Evolutionary conservation across 2,888 invertebrate genomes (phyloP), one percentile per base, ranked within the genome.

Genomic region (Yponomeuta evonymella): DNA sequence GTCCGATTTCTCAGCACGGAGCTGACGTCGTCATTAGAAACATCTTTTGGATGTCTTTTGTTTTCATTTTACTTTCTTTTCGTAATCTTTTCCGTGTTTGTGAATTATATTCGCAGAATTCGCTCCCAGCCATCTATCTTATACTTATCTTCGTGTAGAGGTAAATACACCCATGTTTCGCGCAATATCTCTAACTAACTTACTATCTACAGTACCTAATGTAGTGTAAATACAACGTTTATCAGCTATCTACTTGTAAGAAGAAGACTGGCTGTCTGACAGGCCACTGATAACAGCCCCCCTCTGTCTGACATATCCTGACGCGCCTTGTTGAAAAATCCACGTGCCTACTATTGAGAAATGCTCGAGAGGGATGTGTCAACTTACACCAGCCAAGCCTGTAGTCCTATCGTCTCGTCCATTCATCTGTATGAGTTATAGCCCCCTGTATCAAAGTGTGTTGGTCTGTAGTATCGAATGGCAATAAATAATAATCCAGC

Each of bases 201-300:
- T 4, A 68, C 23, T 70, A 67, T 65, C n/a, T 11, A 5, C 11
- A 11, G 70, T 71, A 58, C 15, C 51, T 58, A 58, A 9, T 58
- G 12, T 3, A 58, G 15, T 15, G 51, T 58, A 58, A 58, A 58
- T 15, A 58, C 51, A 58, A 58, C 51, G 15, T 12, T 58, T 58
- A 8, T 58, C 43, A 58, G 15, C 51, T 58, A 58, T 5, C 51
- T 58, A 58, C 51, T 58, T 58, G 51, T 15, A 58, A 58, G 51
- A 3, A 58, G 51, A 58, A 58, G 51, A 58, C 51, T 15, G 1
- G 51, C 51, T 15, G 51, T 58, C 51, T 58, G 51, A 58, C 51
- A 58, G 51, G 51, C 12, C 15, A 15, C 51, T 58, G 51, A 58
- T 58, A 58, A 15, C 51, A 58, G 8, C 15, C 11, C 51, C 51